Evolutionary conservation across 2,888 invertebrate species (phyloP).

Genomic region (Diabrotica balteata): DNA sequence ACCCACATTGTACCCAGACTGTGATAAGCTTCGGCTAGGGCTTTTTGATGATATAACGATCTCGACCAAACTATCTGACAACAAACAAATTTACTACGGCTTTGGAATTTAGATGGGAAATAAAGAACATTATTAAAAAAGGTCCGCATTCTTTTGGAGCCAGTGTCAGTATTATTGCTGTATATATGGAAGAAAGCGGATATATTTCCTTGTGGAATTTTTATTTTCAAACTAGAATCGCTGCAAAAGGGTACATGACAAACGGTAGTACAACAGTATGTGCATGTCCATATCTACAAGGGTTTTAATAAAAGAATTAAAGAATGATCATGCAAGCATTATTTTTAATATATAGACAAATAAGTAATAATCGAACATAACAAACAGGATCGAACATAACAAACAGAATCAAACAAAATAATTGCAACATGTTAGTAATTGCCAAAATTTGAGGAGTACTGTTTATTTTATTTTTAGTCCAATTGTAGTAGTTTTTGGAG

Average conservation of each 20-base stretch:
- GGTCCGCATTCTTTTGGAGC: slow-evolving; percentile 34
- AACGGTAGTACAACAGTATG: too few species aligned
- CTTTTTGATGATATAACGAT: slow-evolving; percentile 41
- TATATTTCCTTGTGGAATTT: slow-evolving; percentile 30
- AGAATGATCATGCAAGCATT: too few species aligned
- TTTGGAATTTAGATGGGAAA: slow-evolving; percentile 40
- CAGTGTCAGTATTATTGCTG: slow-evolving; percentile 35
- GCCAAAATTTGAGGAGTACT: too few species aligned
- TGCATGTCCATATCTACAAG: too few species aligned
- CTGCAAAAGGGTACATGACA: neutral
- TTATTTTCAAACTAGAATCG: slow-evolving; percentile 15
- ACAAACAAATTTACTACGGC: slow-evolving; percentile 41
- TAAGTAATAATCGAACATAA: too few species aligned
- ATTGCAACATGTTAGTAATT: too few species aligned
- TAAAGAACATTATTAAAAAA: slow-evolving; percentile 40
- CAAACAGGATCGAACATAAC: too few species aligned
- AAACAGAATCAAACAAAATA: too few species aligned
- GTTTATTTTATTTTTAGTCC: too few species aligned
- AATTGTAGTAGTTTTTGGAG: too few species aligned
- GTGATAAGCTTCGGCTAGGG: slow-evolving; percentile 24
- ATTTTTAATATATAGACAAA: too few species aligned
- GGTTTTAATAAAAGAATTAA: too few species aligned
- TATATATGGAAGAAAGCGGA: slow-evolving; percentile 28
- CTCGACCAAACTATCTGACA: slow-evolving; percentile 41
- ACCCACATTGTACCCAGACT: neutral